Percentiles rank a stretch among this genome's conserved stretches.
Conservation (phyloP, 2,113 vertebrate genomes). For the Larimichthys polyactis region DNA sequence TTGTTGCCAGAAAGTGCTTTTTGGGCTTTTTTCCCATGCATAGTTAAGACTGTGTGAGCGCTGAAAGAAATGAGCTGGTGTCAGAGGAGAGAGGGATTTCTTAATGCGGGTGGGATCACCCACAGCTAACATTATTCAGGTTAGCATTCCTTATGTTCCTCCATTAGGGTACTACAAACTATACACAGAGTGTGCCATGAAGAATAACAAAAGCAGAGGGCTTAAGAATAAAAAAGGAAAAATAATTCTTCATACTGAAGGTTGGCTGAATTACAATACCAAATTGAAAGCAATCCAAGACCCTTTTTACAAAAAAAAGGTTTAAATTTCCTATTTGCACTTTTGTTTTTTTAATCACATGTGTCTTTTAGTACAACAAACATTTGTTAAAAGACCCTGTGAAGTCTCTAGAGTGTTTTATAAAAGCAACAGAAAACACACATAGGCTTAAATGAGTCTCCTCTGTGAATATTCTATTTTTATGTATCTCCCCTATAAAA, state of each 20-base stretch:
- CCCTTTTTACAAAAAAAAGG: neutral
- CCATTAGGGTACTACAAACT: conserved; percentile 26
- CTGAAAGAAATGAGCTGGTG: neutral
- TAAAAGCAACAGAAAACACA: neutral
- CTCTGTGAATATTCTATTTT: neutral
- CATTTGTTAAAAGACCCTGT: too few relatives aligned
- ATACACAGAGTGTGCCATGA: conserved; percentile 25
- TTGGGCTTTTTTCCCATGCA: neutral
- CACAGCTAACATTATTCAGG: conserved; percentile 1
- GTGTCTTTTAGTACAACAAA: neutral
- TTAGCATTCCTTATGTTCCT: conserved; percentile 6
- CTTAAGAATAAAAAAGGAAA: conserved; percentile 6
- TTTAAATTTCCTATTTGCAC: too few relatives aligned
- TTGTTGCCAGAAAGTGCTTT: neutral
- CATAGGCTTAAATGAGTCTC: too few relatives aligned
- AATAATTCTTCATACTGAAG: neutral
- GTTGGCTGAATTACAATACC: neutral
- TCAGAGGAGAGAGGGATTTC: conserved; percentile 9
- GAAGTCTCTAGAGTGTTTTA: neutral
- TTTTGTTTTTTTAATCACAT: neutral
- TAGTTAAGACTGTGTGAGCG: neutral
- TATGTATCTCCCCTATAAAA: neutral
- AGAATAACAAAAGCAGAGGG: conserved; percentile 7
- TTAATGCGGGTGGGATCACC: conserved; percentile 4
- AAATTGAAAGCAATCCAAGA: conserved; percentile 1